phyloP scores from a whole-genome alignment of 2,113 vertebrate species.

The Dolichotis patagonum region DNA sequence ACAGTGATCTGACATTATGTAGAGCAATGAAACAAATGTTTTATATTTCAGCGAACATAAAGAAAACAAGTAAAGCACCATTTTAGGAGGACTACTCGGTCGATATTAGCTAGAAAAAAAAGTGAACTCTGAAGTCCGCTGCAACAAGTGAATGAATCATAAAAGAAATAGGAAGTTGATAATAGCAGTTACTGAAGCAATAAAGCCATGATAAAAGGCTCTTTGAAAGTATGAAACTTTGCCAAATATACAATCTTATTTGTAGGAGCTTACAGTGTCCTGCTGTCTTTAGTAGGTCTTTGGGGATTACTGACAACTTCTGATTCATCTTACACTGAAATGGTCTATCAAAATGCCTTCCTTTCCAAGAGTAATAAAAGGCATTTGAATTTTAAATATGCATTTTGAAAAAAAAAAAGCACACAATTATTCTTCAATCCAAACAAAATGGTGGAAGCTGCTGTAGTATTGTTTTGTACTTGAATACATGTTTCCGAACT shows the following conservation, averaged over 20 bases:
- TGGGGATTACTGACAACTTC: conserved; percentile 59
- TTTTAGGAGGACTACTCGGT: conserved; percentile 15
- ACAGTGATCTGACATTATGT: background rate
- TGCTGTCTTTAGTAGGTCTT: conserved; percentile 48
- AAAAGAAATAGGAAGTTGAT: conserved; percentile 75
- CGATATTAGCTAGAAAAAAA: conserved; percentile 61
- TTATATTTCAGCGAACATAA: conserved; percentile 39
- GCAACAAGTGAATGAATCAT: conserved; percentile 67
- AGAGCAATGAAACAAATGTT: conserved; percentile 41
- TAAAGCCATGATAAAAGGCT: conserved; percentile 76
- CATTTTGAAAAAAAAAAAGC: background rate
- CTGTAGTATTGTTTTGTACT: background rate
- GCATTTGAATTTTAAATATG: conserved; percentile 41
- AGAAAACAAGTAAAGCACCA: conserved; percentile 36
- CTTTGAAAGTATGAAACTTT: conserved; percentile 56
- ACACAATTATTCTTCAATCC: background rate
- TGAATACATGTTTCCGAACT: background rate
- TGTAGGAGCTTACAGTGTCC: conserved; percentile 22
- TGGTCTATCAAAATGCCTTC: background rate
- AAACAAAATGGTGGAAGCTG: background rate
- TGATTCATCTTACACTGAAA: background rate
- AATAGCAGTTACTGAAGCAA: conserved; percentile 69
- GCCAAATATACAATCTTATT: conserved; percentile 60
- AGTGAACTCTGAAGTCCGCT: background rate
- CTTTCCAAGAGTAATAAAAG: conserved; percentile 53